Conservation (phyloP, 1,140 invertebrate genomes). For the Paraescarpia echinospica region DNA sequence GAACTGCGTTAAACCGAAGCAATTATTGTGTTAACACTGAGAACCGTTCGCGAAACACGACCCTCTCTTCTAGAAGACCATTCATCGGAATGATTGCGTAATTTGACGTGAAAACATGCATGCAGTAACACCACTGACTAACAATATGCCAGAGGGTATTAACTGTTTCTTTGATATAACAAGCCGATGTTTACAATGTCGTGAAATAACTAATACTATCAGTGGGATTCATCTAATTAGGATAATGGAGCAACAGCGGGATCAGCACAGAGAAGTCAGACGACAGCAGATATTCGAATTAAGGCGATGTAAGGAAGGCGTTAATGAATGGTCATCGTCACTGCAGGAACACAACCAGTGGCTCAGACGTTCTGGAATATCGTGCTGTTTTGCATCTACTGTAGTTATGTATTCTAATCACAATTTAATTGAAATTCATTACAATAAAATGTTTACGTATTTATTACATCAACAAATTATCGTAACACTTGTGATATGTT, state of each 20-base stretch:
- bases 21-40: background rate
- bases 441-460: too few relatives aligned
- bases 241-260: background rate
- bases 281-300: background rate
- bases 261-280: background rate
- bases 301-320: background rate
- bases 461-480: too few relatives aligned
- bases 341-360: background rate
- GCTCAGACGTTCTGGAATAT: background rate
- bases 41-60: background rate
- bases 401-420: background rate
- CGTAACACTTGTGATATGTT: too few relatives aligned
- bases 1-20: background rate
- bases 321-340: background rate
- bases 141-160: background rate
- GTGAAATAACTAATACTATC: background rate
- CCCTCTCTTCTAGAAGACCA: background rate
- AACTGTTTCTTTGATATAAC: background rate
- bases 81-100: background rate
- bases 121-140: background rate
- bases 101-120: background rate
- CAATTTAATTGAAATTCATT: too few relatives aligned
- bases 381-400: too few relatives aligned
- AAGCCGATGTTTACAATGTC: background rate
- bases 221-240: background rate